These are phyloP conservation scores for Thymelicus lineola DNA, from an alignment of 2,888 invertebrate genomes.

Conservation along the genomic window DNA sequence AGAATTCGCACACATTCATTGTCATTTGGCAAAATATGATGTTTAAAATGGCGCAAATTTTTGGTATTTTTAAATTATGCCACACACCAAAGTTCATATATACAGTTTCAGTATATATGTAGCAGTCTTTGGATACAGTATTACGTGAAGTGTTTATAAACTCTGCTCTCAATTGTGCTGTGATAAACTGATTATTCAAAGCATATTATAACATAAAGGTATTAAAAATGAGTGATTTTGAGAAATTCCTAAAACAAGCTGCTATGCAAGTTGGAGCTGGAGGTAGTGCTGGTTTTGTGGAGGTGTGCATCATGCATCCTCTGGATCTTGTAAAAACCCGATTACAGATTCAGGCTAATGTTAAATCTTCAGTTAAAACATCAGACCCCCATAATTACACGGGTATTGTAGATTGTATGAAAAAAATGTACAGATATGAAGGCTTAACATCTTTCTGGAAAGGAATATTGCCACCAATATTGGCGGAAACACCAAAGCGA, in stretches of 20 bases:
- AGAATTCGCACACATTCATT: slow-evolving; percentile 7
- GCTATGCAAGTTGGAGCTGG: slow-evolving; percentile 94
- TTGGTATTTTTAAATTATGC: slow-evolving; percentile 47
- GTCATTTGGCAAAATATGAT: slow-evolving; percentile 36
- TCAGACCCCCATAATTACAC: slow-evolving; percentile 87
- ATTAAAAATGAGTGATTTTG: slow-evolving; percentile 68
- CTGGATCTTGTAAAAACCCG: slow-evolving; percentile 97
- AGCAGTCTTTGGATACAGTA: slow-evolving; percentile 15
- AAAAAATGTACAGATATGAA: slow-evolving; percentile 94
- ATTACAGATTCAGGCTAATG: slow-evolving; percentile 68
- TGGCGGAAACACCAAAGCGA: slow-evolving; percentile 97
- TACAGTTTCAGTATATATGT: slow-evolving; percentile 23
- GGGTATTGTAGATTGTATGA: slow-evolving; percentile 94
- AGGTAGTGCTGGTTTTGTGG: slow-evolving; percentile 96
- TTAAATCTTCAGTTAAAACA: slow-evolving; percentile 50
- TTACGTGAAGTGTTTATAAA: not conserved
- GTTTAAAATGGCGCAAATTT: slow-evolving; percentile 45
- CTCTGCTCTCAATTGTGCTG: not conserved
- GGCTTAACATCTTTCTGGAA: slow-evolving; percentile 95
- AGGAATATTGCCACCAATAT: slow-evolving; percentile 96
- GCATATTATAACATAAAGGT: not conserved
- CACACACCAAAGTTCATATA: slow-evolving; percentile 27
- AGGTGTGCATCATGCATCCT: slow-evolving; percentile 98
- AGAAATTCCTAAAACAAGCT: slow-evolving; percentile 87
- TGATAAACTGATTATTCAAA: not conserved